Evolutionary conservation across 2,888 invertebrate genomes (phyloP).

Genomic region (Gari tellinella): DNA sequence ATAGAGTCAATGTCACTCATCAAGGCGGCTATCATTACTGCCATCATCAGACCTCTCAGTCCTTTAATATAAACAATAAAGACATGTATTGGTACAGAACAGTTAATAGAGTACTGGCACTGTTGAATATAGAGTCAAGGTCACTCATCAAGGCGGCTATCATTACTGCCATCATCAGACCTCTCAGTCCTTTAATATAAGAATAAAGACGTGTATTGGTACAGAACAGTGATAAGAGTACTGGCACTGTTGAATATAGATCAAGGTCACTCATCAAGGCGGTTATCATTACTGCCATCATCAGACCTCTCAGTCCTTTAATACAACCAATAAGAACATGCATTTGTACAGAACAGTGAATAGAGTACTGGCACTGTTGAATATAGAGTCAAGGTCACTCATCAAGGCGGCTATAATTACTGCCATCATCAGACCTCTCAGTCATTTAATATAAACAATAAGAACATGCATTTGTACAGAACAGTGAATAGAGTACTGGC

Average conservation of each 20-base stretch:
- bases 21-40: slow-evolving; percentile 86
- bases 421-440: slow-evolving; percentile 84
- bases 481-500: slow-evolving; percentile 84
- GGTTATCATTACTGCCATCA: slow-evolving; percentile 86
- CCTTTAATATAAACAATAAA: no score
- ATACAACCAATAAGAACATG: not conserved
- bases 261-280: slow-evolving; percentile 86
- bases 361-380: slow-evolving; percentile 85
- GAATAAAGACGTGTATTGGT: no score
- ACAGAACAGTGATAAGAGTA: slow-evolving; percentile 83
- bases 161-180: slow-evolving; percentile 86
- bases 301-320: slow-evolving; percentile 77
- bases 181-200: slow-evolving; percentile 77
- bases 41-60: slow-evolving; percentile 84
- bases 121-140: slow-evolving; percentile 86
- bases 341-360: no score
- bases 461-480: not conserved
- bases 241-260: slow-evolving; percentile 86
- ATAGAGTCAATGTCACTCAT: not conserved
- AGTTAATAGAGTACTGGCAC: slow-evolving; percentile 84
- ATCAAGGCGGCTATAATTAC: slow-evolving; percentile 87
- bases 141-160: slow-evolving; percentile 86
- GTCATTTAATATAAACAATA: slow-evolving; percentile 32
- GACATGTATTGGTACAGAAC: no score
- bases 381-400: slow-evolving; percentile 86